Base-by-base conservation (phyloP, 2,888 invertebrate species). In the Andrena bucephala region DNA sequence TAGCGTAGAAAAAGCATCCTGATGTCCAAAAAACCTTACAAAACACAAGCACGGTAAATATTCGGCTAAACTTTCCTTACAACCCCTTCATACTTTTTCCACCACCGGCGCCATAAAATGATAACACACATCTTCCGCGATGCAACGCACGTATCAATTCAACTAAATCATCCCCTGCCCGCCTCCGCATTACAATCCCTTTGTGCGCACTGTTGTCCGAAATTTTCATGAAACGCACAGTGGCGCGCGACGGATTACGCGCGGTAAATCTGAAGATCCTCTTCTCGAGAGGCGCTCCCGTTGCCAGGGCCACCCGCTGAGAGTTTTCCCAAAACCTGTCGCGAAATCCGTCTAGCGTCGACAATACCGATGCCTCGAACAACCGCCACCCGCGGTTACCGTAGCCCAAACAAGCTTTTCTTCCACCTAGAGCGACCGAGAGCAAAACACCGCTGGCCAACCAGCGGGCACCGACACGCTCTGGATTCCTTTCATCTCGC, bases 291-390 rank as follows among this genome's bases (percentile, higher is more conserved):
- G 71, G 83, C 71, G 57, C 62, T 74, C 83, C 78, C 82, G 80
- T 77, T 77, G 81, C 82, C 70, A 33, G 68, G 83, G 79, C 83
- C 83, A 73, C 93, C 93, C 89, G 93, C 92, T 90, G 93, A 65
- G 92, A 92, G 92, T 92, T 93, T 93, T 92, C 89, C 90, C 91
- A 92, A 92, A 92, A 89, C 88, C 85, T 89, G 88, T 88, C 87
- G 85, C 81, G 72, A 89, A 81, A 89, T 88, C 86, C 86, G 81
- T 69, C 81, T 62, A 67, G 57, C 60, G 52, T 57, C 65, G 76
- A 87, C 82, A 81, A 87, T 87, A n/a, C 81, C 29, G 63, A 67
- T 48, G 69, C 60, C 52, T 42, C 33, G 3, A 80, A 83, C 67
- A 60, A 75, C 69, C 83, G 70, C 87, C 87, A 80, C 88, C 85